Evolutionary conservation across 2,113 vertebrate species (phyloP), one percentile per base, ranked within the genome.

Genomic region (Psammodynastes pulverulentus): DNA sequence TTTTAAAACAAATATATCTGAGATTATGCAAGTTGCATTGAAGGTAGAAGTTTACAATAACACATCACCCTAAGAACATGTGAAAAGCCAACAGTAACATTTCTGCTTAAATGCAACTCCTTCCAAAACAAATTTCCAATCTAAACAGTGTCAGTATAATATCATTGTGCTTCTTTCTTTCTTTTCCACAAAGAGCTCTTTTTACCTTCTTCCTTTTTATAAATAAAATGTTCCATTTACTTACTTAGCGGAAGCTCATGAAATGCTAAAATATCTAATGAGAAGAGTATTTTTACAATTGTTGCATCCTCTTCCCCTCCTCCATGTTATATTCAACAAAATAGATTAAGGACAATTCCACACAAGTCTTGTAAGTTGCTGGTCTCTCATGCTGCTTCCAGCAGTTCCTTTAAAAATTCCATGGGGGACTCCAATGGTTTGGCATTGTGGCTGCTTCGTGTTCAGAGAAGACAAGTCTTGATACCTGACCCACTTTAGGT

Each of bases 281-380:
- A 49, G 52, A 51, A 90, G 34, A 7, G 6, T 12, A 45, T 15
- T 84, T 79, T 34, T 79, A 39, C 67, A 79, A 6, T 8, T 79
- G 8, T 56, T 23, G 7, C 24, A 24, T n/a, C 54, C 2, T 5
- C 54, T 0, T 0, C 0, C 7, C 5, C 15, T 2, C 1, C 5
- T 58, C 62, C 2, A 1, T 39, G 34, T 21, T 39, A 79, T 9
- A 19, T 34, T 79, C 34, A 79, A 79, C 15, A 39, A 39, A 39
- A 39, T 5, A 79, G 34, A 39, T 19, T 34, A 39, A 79, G 5
- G 5, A 79, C 67, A 72, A 19, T 72, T 72, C n/a, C 15, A 39
- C 15, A 72, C 15, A 34, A 24, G 7, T 56, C 0, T 2, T 51
- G 5, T 88, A 84, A 53, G 26, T 23, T 92, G 53, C 21, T 3